Base-by-base conservation (phyloP, 2,888 invertebrate genomes). In the Octonoba sinensis region DNA sequence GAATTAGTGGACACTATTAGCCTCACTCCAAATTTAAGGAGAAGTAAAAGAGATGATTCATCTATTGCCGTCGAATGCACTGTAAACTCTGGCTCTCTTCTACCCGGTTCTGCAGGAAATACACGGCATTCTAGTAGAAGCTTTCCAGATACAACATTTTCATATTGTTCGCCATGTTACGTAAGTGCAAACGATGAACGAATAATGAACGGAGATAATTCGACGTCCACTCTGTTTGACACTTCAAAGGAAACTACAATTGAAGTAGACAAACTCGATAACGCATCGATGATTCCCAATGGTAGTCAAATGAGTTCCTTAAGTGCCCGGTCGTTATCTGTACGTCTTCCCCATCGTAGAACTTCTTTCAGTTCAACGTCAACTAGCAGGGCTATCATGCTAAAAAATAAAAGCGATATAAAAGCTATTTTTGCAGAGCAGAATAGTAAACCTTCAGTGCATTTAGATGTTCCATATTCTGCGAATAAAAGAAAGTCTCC, bases 341-440 rank as follows among this genome's bases (percentile, higher is more conserved):
- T 27, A 1, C 46, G 46, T 18, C 36, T 62, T 44, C 62, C 62
- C 16, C 62, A 62, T 44, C 51, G 62, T 1, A 27, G 82, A 20
- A 82, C 76, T 12, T 82, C 82, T 1, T 72, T 82, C n/a, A 60
- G 75, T 8, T 82, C 82, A 3, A 57, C 71, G 1, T 82, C 76
- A 1, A n/a, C 60, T 16, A 82, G 76, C 27, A 36, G 76, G 15
- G 82, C 72, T n/a, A 72, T 76, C 2, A 75, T 65, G 59, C 24
- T 27, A 18, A 82, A 72, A 64, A 82, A 82, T 22, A 60, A 66
- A 24, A 67, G 72, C 27, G 76, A 82, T 62, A 72, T 76, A 3
- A 20, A 64, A 16, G 20, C 13, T 24, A 72, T 72, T n/a, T 4
- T 82, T 36, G 81, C 69, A 0, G 82, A 66, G 15, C 59, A 65